Conservation (phyloP, 2,888 invertebrate genomes). For the Lasioglossum calceatum region DNA sequence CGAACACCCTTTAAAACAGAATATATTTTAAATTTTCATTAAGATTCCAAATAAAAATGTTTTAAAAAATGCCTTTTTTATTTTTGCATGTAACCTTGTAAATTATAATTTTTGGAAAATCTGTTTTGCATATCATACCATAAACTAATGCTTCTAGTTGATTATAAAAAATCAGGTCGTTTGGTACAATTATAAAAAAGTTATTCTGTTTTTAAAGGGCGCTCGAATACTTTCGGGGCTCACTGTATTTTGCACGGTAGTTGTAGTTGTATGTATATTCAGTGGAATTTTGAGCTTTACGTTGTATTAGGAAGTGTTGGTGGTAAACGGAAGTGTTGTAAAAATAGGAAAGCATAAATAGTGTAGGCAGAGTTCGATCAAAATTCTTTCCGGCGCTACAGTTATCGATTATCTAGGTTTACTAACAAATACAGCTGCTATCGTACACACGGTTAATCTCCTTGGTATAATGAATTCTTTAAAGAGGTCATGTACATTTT, state of each 20-base stretch:
- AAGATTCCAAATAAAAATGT: no score
- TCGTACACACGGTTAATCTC: conserved; percentile 25
- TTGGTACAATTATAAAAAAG: no score
- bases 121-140: no score
- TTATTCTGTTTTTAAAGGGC: no score
- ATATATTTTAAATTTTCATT: no score
- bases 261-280: not conserved
- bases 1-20: no score
- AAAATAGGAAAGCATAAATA: conserved; percentile 8
- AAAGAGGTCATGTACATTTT: not conserved
- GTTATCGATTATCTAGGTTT: conserved; percentile 45
- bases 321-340: not conserved
- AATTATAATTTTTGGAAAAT: no score
- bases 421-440: conserved; percentile 34
- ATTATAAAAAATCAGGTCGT: no score
- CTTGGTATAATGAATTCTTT: not conserved
- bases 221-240: no score
- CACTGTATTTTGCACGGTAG: not conserved
- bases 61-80: no score
- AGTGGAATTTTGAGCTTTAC: not conserved
- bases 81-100: no score
- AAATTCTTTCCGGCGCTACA: conserved; percentile 7
- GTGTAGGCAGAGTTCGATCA: not conserved
- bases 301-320: not conserved
- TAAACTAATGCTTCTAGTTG: no score